A percentile compares a stretch with the other conserved stretches of the same genome.
Conservation (phyloP, 2,888 invertebrate species). For the Drosophila anomalata region DNA sequence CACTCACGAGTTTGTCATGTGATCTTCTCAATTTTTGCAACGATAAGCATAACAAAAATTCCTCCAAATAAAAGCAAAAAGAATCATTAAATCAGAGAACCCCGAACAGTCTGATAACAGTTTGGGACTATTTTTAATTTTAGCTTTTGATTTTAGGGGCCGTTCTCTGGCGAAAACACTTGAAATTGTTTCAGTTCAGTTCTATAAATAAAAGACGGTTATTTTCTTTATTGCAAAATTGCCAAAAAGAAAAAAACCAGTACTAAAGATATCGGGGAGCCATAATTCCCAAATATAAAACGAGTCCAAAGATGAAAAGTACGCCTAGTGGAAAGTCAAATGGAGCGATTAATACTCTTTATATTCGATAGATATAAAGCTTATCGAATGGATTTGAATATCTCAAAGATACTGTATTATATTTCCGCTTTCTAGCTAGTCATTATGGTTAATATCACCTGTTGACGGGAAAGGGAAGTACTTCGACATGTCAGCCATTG, state of each 20-base stretch:
- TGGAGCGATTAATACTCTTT: not conserved
- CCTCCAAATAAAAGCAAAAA: not conserved
- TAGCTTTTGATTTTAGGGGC: not conserved
- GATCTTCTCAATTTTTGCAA: constrained; percentile 17
- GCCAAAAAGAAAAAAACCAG: constrained; percentile 5
- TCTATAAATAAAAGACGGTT: constrained; percentile 31
- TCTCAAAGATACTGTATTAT: not conserved
- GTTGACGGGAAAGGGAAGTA: not conserved
- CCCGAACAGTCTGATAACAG: constrained; percentile 10
- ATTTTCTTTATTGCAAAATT: constrained; percentile 3
- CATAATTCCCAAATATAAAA: constrained; percentile 15
- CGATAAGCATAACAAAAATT: constrained; percentile 49
- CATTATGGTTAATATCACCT: not conserved
- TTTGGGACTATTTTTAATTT: constrained; percentile 3
- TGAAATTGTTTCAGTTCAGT: constrained; percentile 5
- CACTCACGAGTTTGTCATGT: constrained; percentile 47
- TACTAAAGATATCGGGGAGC: constrained; percentile 10
- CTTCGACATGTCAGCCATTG: not conserved
- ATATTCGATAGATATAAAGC: too few species aligned
- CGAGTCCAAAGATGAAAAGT: constrained; percentile 18
- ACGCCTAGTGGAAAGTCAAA: not conserved
- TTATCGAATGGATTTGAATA: not conserved
- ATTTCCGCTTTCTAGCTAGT: constrained; percentile 11
- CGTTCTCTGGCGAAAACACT: constrained; percentile 9
- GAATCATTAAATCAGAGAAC: constrained; percentile 17